A percentile compares a stretch with the other conserved stretches of the same genome.
These are phyloP conservation scores for Pitta sordida DNA, from an alignment of 2,113 vertebrate genomes.

Conservation along the genomic window DNA sequence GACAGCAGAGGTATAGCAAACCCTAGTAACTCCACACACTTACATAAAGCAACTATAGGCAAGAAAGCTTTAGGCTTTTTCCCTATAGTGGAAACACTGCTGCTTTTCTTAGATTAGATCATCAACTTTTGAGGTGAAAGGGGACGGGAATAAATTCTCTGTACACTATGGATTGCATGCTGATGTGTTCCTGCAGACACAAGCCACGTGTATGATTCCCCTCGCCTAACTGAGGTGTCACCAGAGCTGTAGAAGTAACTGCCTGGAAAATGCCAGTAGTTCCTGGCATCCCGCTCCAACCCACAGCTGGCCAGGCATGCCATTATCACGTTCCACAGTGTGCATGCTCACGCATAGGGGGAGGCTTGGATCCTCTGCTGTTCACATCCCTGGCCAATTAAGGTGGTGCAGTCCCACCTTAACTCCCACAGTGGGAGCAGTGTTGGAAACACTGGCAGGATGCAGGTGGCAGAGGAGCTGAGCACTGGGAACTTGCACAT, in stretches of 20 bases:
- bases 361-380: not conserved
- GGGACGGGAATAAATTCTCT: not conserved
- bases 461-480: not conserved
- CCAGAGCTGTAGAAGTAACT: not conserved
- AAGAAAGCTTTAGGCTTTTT: slow-evolving; percentile 22
- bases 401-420: fast-evolving
- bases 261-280: not conserved
- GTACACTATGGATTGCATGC: not conserved
- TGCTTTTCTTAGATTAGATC: not conserved
- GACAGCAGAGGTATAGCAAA: slow-evolving; percentile 87
- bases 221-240: not conserved
- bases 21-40: not conserved
- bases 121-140: not conserved
- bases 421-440: fast-evolving
- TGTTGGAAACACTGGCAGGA: not conserved
- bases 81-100: not conserved
- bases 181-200: not conserved
- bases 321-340: fast-evolving
- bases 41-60: not conserved
- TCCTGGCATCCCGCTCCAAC: not conserved
- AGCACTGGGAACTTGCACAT: not conserved
- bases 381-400: fast-evolving
- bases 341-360: fast-evolving
- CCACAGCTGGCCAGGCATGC: not conserved
- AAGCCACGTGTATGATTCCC: fast-evolving